Percentiles rank a stretch among this genome's conserved stretches.
These are phyloP conservation scores for Nansenia antarctica DNA, from an alignment of 2,113 vertebrate species.

Conservation along the genomic window DNA sequence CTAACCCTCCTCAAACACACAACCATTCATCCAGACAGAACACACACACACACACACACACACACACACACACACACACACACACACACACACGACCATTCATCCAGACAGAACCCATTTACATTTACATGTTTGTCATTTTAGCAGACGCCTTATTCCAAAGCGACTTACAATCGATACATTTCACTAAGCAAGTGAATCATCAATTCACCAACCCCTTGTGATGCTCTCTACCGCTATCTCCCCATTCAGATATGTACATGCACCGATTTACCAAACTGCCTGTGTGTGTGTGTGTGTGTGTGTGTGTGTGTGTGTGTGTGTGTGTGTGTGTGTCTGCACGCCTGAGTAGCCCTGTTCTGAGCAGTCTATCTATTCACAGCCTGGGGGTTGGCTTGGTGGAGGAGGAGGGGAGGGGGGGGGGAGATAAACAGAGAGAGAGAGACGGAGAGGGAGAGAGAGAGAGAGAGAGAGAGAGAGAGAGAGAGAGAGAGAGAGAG, in stretches of 20 bases:
- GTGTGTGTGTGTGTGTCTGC: slow-evolving; percentile 12
- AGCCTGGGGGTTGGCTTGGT: slow-evolving; percentile 45
- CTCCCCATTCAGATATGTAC: background rate
- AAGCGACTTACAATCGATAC: no score
- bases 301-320: no score
- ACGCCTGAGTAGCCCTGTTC: background rate
- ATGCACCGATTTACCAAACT: slow-evolving; percentile 7
- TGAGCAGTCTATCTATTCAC: slow-evolving; percentile 46
- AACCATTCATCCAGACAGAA: no score
- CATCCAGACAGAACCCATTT: no score
- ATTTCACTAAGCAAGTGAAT: no score
- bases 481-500: slow-evolving; percentile 20
- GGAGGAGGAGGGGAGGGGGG: slow-evolving; percentile 5
- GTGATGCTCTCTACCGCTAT: slow-evolving; percentile 14
- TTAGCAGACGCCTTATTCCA: no score
- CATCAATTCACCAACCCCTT: no score
- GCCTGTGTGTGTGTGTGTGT: slow-evolving; percentile 44
- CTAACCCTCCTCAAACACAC: no score
- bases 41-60: no score
- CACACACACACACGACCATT: no score
- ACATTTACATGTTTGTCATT: no score
- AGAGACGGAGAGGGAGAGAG: slow-evolving; percentile 29
- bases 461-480: slow-evolving; percentile 14
- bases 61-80: no score
- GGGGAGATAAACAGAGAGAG: slow-evolving; percentile 20